Evolutionary conservation across 2,797 vertebrate species (phyloP).

Genomic region (Manis pentadactyla): DNA sequence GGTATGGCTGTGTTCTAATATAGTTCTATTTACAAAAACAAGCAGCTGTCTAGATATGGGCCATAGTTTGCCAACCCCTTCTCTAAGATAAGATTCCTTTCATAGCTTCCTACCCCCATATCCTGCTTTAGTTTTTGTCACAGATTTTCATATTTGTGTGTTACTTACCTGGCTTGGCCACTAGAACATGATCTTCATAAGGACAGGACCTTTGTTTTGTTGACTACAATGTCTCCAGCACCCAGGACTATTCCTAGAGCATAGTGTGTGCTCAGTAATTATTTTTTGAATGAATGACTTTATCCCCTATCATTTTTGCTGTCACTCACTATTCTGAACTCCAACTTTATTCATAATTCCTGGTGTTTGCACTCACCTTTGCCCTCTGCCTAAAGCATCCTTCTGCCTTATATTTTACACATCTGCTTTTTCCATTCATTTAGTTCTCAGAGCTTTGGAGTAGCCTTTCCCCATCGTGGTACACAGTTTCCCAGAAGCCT

Average conservation of each 20-base stretch:
- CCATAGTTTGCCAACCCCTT: not conserved
- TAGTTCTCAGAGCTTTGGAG: not conserved
- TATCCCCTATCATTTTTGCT: not conserved
- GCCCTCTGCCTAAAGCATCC: not conserved
- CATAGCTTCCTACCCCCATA: not conserved
- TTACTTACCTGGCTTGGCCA: not conserved
- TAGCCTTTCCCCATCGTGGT: not conserved
- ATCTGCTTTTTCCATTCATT: not conserved
- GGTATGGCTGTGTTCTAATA: not conserved
- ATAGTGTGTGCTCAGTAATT: not conserved
- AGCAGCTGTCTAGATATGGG: not conserved
- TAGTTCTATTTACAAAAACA: not conserved
- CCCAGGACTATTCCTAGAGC: not conserved
- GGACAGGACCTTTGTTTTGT: not conserved
- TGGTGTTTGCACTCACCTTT: not conserved
- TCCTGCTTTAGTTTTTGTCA: not conserved
- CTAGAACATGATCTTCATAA: not conserved
- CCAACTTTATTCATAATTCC: not conserved
- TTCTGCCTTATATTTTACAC: not conserved
- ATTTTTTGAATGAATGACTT: not conserved
- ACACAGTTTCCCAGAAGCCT: not conserved
- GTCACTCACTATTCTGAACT: not conserved
- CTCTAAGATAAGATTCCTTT: not conserved
- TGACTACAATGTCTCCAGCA: not conserved
- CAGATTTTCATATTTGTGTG: not conserved